A percentile compares a stretch with the other conserved stretches of the same genome.
These are phyloP conservation scores for Helogale parvula DNA, from an alignment of 2,113 vertebrate species.

Conservation along the genomic window DNA sequence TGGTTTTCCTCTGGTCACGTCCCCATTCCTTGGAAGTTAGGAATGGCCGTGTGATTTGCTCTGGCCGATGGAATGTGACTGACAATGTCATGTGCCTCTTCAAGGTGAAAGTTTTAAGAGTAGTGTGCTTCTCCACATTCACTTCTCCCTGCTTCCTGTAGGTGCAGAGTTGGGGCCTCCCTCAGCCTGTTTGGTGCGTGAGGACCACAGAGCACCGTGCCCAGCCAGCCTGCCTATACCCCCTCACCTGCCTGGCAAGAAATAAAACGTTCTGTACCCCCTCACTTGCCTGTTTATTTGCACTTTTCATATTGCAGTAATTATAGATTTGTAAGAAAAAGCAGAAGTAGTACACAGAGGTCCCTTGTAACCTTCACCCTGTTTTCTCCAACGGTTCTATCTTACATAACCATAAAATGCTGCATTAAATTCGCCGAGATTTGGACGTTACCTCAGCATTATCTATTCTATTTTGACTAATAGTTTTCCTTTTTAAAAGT, in stretches of 20 bases:
- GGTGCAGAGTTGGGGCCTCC: not conserved
- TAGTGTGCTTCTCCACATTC: accelerated
- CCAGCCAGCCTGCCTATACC: not conserved
- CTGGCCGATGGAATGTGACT: not conserved
- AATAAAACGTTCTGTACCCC: not conserved
- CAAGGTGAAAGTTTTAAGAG: not conserved
- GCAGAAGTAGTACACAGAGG: not conserved
- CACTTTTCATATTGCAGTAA: not conserved
- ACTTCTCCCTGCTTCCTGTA: not conserved
- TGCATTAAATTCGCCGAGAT: conserved; percentile 2
- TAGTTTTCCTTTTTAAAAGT: not conserved
- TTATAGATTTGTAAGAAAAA: not conserved
- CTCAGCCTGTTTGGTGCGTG: not conserved
- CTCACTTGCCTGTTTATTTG: not conserved
- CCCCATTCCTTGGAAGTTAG: not conserved
- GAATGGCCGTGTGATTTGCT: not conserved
- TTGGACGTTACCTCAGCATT: not conserved
- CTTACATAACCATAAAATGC: not conserved
- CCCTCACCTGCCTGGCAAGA: not conserved
- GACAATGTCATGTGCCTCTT: not conserved
- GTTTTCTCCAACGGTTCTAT: not conserved
- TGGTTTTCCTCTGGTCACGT: not conserved
- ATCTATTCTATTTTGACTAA: not conserved
- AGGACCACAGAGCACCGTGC: not conserved
- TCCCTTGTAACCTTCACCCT: not conserved